Evolutionary conservation across 2,797 vertebrate genomes (phyloP), one percentile per base, ranked within the genome.

Genomic region (Calcarius lapponicus): DNA sequence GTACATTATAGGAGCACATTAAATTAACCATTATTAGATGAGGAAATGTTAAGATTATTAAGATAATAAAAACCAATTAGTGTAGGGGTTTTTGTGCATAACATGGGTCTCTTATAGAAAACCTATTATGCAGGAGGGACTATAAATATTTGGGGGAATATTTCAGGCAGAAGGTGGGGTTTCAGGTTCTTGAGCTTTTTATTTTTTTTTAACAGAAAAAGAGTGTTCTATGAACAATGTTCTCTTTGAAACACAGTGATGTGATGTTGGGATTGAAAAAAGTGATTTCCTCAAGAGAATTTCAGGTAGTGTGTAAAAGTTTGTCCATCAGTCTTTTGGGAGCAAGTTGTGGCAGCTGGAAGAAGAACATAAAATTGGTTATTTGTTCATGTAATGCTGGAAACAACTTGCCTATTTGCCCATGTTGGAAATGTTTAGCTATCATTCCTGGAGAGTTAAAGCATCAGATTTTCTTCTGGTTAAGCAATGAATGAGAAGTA

Each of bases 31-130:
- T 97, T 97, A 97, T 97, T 98, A 98, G 96, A 97, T 96, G 97
- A 97, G 96, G 97, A 97, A 97, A 98, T 96, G 93, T 96, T 97
- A 97, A 97, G 95, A 97, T 97, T 98, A 97, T 97, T 98, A 97
- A 97, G 96, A 96, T 97, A 97, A 97, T 97, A 96, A 97, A 98
- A 95, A 78, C 60, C 95, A 97, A 96, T 96, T 93, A 96, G 72
- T 62, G 65, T 69, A 95, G 84, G 80, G 16, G 0, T 54, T 88
- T 96, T 95, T 96, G 71, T 56, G 69, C 86, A 93, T 86, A 89
- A 72, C 61, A 43, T 78, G 94, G 83, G 70, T 94, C 94, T 95
- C 71, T 54, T 92, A 96, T 38, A 95, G 86, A 90, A 96, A 96
- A 47, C 25, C 54, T 73, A 34, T 78, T 86, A 67, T 80, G 16